Base-by-base conservation (phyloP, 2,797 vertebrate species). In the Amblyopsis hoosieri region DNA sequence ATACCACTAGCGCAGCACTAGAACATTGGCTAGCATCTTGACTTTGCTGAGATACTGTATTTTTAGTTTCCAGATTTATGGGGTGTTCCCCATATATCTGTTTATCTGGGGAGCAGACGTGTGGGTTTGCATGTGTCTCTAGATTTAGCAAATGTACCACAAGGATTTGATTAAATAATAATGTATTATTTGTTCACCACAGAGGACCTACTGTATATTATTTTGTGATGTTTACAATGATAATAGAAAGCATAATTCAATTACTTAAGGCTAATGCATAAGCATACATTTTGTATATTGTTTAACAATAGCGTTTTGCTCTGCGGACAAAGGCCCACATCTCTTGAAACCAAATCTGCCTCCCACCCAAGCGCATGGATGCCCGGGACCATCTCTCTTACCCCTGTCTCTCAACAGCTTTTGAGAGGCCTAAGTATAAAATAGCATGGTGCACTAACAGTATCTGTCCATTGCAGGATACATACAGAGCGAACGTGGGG, bases 391-490 rank as follows among this genome's bases (percentile, higher is more conserved):
- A 86, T 87, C 89, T 88, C 82, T 77, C 87, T 88, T 88, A 90
- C 87, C 77, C 82, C 79, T 59, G 76, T 96, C 96, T 92, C 86
- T 97, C 96, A 96, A 90, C 95, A 93, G 94, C 94, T 91, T 91
- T 94, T 95, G 91, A 94, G 91, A 85, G 83, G 78, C 76, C 93
- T 93, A 93, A 91, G 89, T 91, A 93, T 92, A 92, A 94, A 94
- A 91, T 90, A 79, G 88, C 81, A 71, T 87, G 89, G 81, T 85
- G 86, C 80, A 86, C 88, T 89, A 91, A 91, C 90, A 93, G 87
- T 90, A 93, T 94, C 95, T 94, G 80, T 94, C 92, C 89, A 68
- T 91, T 86, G 87, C 92, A 94, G 93, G 91, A 94, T 93, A 87
- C 89, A 85, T 82, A 88, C 82, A 84, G 86, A 88, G 87, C 91